Base-by-base conservation (phyloP, 2,113 vertebrate genomes). In the Rattus rattus region DNA sequence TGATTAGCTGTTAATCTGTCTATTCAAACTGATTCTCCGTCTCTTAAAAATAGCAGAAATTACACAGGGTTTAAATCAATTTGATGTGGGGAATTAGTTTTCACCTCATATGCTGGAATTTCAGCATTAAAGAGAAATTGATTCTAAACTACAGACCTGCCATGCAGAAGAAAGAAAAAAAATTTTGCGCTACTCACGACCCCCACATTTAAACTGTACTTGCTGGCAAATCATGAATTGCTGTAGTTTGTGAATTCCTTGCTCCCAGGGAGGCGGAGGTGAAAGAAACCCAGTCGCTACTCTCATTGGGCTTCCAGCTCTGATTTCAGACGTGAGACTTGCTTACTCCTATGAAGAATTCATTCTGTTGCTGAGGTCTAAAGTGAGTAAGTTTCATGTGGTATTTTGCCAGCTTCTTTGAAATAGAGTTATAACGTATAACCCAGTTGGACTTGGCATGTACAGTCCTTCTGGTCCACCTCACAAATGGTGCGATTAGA, bases 21-120 rank as follows among this genome's bases (percentile, higher is more conserved):
- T 97, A 94, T 90, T 97, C 91, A 94, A 97, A 97, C 79, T 96
- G 96, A 97, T 97, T 96, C 97, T 92, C 87, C 67, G 7, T 95
- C 94, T 97, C 93, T 96, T 97, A 96, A 97, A 96, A 98, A 97
- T 79, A 97, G 97, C 94, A 97, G 92, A 98, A 97, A 97, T 97
- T 96, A 96, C 92, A 97, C 75, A 94, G 94, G 65, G 59, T 43
- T 97, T 96, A 97, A 97, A 93, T 97, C 94, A 97, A 95, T 96
- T 95, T 90, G 84, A 96, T 97, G 94, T 96, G 65, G 93, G 92
- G 96, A 97, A 97, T 97, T 92, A 93, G 94, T 96, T 97, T 97
- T 96, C 73, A 95, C 20, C n/a, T 88, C 90, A 80, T 90, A 90
- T 69, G 69, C 90, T 97, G 85, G 94, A 96, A 96, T 97, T 97